A percentile compares a stretch with the other conserved stretches of the same genome.
Evolutionary conservation across 2,113 vertebrate genomes (phyloP).

Genomic region (Osmerus mordax): DNA sequence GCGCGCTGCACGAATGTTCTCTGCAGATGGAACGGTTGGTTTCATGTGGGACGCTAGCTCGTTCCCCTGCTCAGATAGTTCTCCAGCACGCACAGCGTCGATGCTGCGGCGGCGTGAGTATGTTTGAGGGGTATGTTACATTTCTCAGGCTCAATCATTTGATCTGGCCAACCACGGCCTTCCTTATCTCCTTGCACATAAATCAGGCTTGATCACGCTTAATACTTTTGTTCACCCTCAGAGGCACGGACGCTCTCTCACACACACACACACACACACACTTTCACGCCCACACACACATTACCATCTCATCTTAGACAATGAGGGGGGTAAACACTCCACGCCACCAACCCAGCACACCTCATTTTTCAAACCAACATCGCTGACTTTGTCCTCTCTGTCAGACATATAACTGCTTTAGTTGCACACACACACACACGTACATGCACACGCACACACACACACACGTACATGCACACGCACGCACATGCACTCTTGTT

Average conservation of each 20-base stretch:
- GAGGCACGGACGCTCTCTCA: neutral
- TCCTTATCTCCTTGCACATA: no score
- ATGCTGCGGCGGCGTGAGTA: no score
- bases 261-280: neutral
- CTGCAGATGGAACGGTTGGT: no score
- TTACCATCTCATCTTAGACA: neutral
- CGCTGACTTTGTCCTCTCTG: neutral
- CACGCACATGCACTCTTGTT: neutral
- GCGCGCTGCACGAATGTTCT: no score
- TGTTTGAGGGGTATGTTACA: neutral
- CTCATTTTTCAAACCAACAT: neutral
- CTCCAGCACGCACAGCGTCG: no score
- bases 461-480: neutral
- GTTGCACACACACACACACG: neutral
- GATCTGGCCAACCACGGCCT: neutral
- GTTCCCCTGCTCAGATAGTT: no score
- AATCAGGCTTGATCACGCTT: no score
- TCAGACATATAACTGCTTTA: neutral
- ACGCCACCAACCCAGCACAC: neutral
- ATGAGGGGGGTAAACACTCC: neutral
- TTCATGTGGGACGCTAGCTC: no score
- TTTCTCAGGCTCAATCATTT: neutral
- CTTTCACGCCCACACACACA: neutral
- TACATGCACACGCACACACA: no score
- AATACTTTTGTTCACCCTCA: neutral